These are phyloP conservation scores for Eptatretus burgeri DNA, from an alignment of 2,113 vertebrate species.

Conservation along the genomic window DNA sequence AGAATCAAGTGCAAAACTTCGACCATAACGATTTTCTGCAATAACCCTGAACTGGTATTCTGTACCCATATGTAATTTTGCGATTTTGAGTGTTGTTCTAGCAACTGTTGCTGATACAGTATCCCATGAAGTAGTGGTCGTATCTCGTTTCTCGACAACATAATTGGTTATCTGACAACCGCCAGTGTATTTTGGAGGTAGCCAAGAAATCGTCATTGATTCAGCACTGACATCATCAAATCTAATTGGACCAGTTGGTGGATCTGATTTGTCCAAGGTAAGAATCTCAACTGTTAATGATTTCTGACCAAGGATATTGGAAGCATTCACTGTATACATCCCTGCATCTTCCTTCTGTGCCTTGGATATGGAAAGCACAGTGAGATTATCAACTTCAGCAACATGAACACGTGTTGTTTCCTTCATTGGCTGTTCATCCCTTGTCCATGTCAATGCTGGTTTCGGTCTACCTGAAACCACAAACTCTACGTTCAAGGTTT, in stretches of 20 bases:
- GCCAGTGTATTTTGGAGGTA: conserved; percentile 47
- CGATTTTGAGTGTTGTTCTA: conserved; percentile 57
- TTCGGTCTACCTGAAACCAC: conserved; percentile 67
- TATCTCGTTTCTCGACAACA: conserved; percentile 76
- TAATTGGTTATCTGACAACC: conserved; percentile 91
- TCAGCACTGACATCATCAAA: conserved; percentile 76
- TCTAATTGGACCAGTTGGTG: conserved; percentile 60
- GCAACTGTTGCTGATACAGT: conserved; percentile 47
- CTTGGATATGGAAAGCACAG: conserved; percentile 58
- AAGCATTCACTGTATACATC: conserved; percentile 44
- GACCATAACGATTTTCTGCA: conserved; percentile 79
- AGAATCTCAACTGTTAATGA: conserved; percentile 49
- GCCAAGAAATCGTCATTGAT: conserved; percentile 67
- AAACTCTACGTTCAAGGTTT: conserved; percentile 56
- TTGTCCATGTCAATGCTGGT: conserved; percentile 51
- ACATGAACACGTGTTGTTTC: conserved; percentile 72
- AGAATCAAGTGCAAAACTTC: conserved; percentile 71
- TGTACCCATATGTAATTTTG: conserved; percentile 57
- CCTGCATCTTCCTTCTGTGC: conserved; percentile 55
- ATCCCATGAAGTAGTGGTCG: conserved; percentile 58
- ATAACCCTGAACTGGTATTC: conserved; percentile 96
- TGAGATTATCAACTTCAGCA: conserved; percentile 25
- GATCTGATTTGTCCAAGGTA: conserved; percentile 73
- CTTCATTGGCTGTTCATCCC: conserved; percentile 47
- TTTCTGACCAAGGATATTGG: conserved; percentile 55